These are phyloP conservation scores for Diglossa cyanea DNA, from an alignment of 2,797 vertebrate species.

Conservation along the genomic window DNA sequence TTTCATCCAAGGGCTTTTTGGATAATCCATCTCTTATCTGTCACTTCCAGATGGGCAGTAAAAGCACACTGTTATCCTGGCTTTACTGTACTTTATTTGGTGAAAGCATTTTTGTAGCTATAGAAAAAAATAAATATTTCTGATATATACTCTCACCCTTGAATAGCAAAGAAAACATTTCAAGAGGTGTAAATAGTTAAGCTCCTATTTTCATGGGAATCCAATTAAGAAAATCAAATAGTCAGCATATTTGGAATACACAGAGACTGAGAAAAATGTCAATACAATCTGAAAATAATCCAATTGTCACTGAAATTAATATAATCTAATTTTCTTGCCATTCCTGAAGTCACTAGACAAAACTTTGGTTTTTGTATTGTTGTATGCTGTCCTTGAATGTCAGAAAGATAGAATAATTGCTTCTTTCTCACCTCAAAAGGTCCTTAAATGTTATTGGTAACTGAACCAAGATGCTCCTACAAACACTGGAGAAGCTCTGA, in stretches of 20 bases:
- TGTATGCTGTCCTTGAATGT: background rate
- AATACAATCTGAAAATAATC: background rate
- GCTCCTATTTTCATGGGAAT: background rate
- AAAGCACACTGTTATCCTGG: background rate
- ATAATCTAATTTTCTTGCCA: background rate
- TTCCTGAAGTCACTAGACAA: background rate
- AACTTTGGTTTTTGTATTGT: background rate
- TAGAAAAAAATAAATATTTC: background rate
- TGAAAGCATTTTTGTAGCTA: background rate
- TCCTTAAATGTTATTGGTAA: background rate
- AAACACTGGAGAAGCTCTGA: background rate
- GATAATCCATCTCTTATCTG: background rate
- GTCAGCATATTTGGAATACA: background rate
- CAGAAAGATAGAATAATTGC: background rate
- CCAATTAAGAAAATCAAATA: slow-evolving; percentile 30
- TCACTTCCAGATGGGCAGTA: background rate
- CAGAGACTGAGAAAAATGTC: slow-evolving; percentile 19
- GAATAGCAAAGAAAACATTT: background rate
- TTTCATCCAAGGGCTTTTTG: background rate
- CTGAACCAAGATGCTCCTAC: background rate
- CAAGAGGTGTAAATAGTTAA: background rate
- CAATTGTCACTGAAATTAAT: background rate
- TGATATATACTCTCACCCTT: background rate
- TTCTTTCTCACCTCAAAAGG: background rate
- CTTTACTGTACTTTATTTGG: background rate